A percentile compares a stretch with the other conserved stretches of the same genome.
Evolutionary conservation across 2,113 vertebrate genomes (phyloP).

Genomic region (Spea multiplicata): DNA sequence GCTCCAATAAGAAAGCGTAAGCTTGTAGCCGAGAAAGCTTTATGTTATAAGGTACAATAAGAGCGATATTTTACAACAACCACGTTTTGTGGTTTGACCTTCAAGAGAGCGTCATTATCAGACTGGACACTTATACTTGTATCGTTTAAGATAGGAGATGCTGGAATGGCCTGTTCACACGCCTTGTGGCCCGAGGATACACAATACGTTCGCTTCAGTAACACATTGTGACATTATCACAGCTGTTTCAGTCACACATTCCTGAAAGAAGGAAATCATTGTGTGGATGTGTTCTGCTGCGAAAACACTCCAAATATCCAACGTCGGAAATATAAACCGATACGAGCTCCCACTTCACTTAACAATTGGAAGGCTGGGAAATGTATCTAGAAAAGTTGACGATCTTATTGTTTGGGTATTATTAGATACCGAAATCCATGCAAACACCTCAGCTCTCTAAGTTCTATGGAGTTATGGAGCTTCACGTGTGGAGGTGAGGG

Average conservation of each 20-base stretch:
- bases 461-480: too few relatives aligned
- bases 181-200: conserved; percentile 1
- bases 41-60: too few relatives aligned
- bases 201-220: conserved; percentile 8
- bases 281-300: conserved; percentile 2
- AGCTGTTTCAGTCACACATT: conserved; percentile 37
- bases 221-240: conserved; percentile 43
- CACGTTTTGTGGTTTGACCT: background rate
- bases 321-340: conserved; percentile 16
- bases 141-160: background rate
- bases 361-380: background rate
- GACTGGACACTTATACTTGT: conserved; percentile 3
- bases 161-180: background rate
- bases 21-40: too few relatives aligned
- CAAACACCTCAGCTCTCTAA: too few relatives aligned
- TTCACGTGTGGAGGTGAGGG: too few relatives aligned
- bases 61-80: too few relatives aligned
- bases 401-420: background rate
- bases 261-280: conserved; percentile 8
- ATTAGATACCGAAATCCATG: too few relatives aligned
- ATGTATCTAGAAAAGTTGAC: background rate
- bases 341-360: background rate
- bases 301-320: conserved; percentile 38
- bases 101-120: background rate
- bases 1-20: too few relatives aligned